These are phyloP conservation scores for Patiria pectinifera DNA, from an alignment of 53 echinoderm and acorn worm species.

Conservation along the genomic window DNA sequence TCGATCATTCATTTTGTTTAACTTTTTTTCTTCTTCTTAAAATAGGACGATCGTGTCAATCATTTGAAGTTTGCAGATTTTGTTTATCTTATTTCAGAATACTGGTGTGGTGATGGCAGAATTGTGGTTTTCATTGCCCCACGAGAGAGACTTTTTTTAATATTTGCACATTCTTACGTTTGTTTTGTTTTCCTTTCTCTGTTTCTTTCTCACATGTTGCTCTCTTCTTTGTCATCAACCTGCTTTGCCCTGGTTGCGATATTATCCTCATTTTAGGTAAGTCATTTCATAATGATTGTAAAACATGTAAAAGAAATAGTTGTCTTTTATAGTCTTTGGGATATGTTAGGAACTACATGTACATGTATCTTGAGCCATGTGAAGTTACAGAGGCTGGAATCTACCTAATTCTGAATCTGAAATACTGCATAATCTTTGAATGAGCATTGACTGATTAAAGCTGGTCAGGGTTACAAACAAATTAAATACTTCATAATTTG, in stretches of 20 bases:
- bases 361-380: neutral
- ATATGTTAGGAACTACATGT: neutral
- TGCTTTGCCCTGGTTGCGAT: neutral
- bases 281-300: neutral
- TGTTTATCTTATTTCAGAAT: neutral
- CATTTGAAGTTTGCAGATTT: neutral
- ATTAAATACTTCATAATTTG: no score
- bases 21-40: neutral
- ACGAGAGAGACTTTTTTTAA: neutral
- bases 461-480: no score
- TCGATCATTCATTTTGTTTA: neutral
- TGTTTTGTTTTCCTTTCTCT: neutral
- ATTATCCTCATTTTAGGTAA: slow-evolving; percentile 1
- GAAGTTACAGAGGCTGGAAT: no score
- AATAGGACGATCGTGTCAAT: neutral
- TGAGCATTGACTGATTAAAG: no score
- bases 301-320: neutral
- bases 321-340: neutral
- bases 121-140: neutral
- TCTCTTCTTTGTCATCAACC: neutral
- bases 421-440: no score
- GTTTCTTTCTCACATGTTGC: neutral
- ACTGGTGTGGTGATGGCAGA: neutral
- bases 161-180: neutral
- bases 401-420: no score